Conservation (phyloP, 1,140 invertebrate species). For the Sminthurinus signatus region DNA sequence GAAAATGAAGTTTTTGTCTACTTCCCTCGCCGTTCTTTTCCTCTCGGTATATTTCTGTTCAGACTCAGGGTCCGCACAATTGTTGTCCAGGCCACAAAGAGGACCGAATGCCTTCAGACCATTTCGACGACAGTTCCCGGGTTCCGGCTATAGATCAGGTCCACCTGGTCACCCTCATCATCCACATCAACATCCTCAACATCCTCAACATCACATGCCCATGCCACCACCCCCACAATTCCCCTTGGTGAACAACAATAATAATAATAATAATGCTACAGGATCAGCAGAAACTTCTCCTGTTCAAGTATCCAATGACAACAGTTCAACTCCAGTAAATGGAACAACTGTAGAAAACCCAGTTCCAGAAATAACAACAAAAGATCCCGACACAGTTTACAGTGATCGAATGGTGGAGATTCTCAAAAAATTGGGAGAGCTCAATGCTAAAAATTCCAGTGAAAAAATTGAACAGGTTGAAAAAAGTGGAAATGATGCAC, state of each 20-base stretch:
- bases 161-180: too few relatives aligned
- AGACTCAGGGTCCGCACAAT: too few relatives aligned
- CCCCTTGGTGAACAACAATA: neutral
- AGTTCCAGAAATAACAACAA: neutral
- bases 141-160: too few relatives aligned
- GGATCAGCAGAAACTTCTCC: neutral
- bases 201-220: neutral
- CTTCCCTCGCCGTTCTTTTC: too few relatives aligned
- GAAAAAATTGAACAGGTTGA: neutral
- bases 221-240: neutral
- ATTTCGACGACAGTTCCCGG: too few relatives aligned
- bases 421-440: constrained; percentile 7
- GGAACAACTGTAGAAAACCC: neutral
- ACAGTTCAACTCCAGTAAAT: too few relatives aligned
- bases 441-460: neutral
- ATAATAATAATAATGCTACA: neutral
- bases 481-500: neutral
- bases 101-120: too few relatives aligned
- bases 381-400: neutral
- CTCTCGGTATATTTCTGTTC: too few relatives aligned
- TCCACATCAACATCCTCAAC: neutral
- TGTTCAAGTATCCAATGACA: too few relatives aligned
- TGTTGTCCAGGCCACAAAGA: too few relatives aligned
- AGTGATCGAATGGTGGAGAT: constrained; percentile 6
- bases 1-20: too few relatives aligned